Evolutionary conservation across 2,797 vertebrate genomes (phyloP), one percentile per base, ranked within the genome.

Genomic region (Molothrus ater): DNA sequence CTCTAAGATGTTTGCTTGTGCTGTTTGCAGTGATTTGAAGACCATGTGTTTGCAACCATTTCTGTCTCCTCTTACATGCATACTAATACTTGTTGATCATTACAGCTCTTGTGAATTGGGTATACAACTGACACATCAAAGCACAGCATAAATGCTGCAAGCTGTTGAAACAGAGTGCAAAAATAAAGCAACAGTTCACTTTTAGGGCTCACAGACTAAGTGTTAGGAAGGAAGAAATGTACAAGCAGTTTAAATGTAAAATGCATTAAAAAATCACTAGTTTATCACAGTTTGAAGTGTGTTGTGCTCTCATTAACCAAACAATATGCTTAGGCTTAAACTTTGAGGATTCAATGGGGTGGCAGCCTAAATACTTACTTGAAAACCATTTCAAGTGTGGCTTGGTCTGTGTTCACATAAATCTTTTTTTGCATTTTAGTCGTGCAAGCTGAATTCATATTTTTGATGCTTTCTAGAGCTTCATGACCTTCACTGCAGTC

Each of bases 111-210:
- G 84, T 80, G 84, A 93, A 91, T 90, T 84, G 51, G 43, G 15
- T 69, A 79, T 75, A 84, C 86, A 89, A 68, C 65, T 87, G 91
- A 92, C 91, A 93, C 94, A 94, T 97, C 92, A 93, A 96, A 96
- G 95, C 53, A 11, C 45, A 10, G 82, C 19, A 24, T 91, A 96
- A 95, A 72, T 80, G 92, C 75, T 96, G 89, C 92, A 96, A 96
- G 95, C 95, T 97, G 91, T 94, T 83, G 93, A 80, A 95, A 90
- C 84, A 71, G 70, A 78, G 74, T n/a, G 64, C 92, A 93, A 76
- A 95, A 96, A 57, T 71, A 94, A 85, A 88, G 86, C 72, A 83
- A 54, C 69, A 61, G 48, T 50, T 94, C 57, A 11, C 72, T 95
- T 74, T 12, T 48, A 40, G 61, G 43, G 56, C 66, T 92, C 81